Conservation (phyloP, 2,797 vertebrate species). For the Megaceryle alcyon region DNA sequence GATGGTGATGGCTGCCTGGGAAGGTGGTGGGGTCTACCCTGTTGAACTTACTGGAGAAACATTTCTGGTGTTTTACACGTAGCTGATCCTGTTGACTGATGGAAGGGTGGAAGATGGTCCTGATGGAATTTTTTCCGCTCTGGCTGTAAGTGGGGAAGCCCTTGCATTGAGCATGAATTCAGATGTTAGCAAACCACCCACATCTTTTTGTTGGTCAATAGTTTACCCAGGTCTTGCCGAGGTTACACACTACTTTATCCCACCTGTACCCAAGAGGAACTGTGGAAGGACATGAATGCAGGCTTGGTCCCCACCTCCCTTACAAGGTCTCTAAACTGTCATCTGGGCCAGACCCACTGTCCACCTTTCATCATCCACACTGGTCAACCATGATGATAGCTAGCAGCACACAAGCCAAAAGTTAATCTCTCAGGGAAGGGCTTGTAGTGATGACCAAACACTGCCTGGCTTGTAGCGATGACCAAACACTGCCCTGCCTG, state of each 20-base stretch:
- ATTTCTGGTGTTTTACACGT: neutral
- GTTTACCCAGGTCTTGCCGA: neutral
- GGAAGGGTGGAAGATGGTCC: neutral
- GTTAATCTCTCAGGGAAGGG: neutral
- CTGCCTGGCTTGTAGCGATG: neutral
- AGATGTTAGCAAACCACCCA: neutral
- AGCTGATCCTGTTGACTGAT: neutral
- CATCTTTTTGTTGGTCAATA: neutral
- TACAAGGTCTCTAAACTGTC: neutral
- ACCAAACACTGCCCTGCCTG: neutral
- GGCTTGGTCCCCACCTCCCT: neutral
- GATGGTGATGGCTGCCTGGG: neutral
- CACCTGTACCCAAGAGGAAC: neutral
- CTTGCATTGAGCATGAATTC: neutral
- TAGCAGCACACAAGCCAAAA: neutral
- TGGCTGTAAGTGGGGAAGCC: neutral
- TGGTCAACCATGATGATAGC: neutral
- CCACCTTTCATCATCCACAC: neutral
- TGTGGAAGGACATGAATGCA: neutral
- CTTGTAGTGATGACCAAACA: neutral
- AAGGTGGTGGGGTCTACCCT: too few relatives aligned
- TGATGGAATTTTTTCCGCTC: neutral
- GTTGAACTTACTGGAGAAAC: neutral
- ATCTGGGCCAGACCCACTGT: neutral
- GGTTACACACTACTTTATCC: neutral